Evolutionary conservation across 2,797 vertebrate genomes (phyloP).

Genomic region (Clamator glandarius): DNA sequence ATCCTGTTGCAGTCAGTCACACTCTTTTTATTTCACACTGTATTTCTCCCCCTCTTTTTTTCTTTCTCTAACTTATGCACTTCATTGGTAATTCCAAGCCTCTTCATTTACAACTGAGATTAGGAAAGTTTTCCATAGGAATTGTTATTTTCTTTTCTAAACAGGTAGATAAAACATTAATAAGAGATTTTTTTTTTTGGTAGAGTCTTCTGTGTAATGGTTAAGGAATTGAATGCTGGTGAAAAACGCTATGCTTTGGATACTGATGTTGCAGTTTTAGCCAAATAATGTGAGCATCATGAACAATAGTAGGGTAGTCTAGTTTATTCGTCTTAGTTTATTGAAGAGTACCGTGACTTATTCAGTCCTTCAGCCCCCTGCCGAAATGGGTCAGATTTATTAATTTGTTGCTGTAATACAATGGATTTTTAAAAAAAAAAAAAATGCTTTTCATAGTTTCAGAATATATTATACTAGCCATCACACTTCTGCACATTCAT

Average conservation of each 20-base stretch:
- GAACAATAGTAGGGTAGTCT: not conserved
- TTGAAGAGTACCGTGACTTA: not conserved
- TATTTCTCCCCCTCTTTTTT: not conserved
- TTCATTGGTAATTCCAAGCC: not conserved
- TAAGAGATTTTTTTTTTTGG: not conserved
- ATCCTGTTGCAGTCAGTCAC: not conserved
- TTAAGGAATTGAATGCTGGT: not conserved
- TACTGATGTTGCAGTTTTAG: not conserved
- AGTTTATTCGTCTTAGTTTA: not conserved
- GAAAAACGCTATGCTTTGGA: not conserved
- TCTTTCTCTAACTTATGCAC: not conserved
- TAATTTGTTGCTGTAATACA: not conserved
- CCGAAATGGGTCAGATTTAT: not conserved
- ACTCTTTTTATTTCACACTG: not conserved
- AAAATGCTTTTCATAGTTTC: not conserved
- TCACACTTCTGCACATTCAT: fast-evolving
- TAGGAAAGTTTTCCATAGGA: not conserved
- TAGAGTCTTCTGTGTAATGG: not conserved
- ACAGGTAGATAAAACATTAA: not conserved
- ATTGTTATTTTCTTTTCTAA: not conserved
- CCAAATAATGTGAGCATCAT: not conserved
- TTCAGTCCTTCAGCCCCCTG: not conserved
- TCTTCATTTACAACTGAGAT: not conserved
- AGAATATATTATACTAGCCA: not conserved
- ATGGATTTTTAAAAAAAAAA: not conserved